Evolutionary conservation across 2,797 vertebrate species (phyloP), one percentile per base, ranked within the genome.

Genomic region (Malurus splendens): DNA sequence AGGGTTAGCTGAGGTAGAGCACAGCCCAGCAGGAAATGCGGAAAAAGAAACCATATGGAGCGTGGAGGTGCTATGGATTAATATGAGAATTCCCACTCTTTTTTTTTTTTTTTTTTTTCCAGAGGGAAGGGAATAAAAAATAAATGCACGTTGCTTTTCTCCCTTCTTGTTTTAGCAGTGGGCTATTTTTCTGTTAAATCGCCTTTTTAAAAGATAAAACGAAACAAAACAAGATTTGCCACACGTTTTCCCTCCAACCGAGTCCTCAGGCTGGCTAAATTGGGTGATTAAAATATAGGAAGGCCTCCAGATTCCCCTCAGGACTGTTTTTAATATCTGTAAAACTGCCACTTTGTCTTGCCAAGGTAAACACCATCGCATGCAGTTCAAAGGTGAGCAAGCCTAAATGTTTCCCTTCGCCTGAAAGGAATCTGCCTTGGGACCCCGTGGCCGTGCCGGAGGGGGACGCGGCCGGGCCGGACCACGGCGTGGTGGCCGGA

Each of bases 301-400:
- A 98, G 97, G 96, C 95, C 97, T 97, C 97, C 97, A 96, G 94
- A 97, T 98, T 98, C 98, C 98, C 98, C 97, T 97, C 97, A 98
- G 98, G 98, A 98, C 98, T 98, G 98, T 99, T 99, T 99, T 99
- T 99, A 99, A 99, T 98, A 99, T 99, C 98, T 99, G 99, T 99
- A 99, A 99, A 99, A 98, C 98, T 99, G 98, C 98, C 98, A 99
- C 98, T 97, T 97, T 94, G 97, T 97, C 97, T 96, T 97, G 98
- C 99, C 99, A 99, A 99, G 98, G 98, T 99, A 99, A 99, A 99
- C 98, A 99, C 98, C 97, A 97, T 98, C 97, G 98, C 96, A 94
- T 97, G 97, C 98, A 98, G 99, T 99, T 99, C 99, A 99, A 98
- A 99, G 99, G 98, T 99, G 98, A 99, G 97, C 96, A 97, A 98